These are phyloP conservation scores for Equus przewalskii DNA, from an alignment of 2,113 vertebrate genomes.

Conservation along the genomic window DNA sequence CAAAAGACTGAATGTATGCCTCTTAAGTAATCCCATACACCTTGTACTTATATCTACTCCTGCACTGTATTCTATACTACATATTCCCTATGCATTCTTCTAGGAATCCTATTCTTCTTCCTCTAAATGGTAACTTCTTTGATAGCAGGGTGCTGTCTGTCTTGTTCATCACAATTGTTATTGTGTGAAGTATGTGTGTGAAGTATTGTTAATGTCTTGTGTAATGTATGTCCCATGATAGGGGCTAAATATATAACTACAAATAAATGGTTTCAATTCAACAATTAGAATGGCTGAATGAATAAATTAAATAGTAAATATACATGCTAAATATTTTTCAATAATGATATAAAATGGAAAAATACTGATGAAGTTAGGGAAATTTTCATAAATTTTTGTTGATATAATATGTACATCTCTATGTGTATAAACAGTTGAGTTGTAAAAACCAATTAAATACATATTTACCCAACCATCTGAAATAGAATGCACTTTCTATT, in stretches of 20 bases:
- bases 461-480: background rate
- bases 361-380: background rate
- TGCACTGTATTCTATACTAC: background rate
- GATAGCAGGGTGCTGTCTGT: background rate
- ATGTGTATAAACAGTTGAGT: background rate
- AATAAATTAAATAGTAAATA: background rate
- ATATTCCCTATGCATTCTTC: background rate
- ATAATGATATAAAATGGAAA: background rate
- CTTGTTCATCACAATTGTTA: background rate
- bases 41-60: background rate
- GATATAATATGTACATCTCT: background rate
- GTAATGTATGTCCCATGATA: too few relatives aligned
- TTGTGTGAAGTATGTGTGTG: too few relatives aligned
- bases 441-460: background rate
- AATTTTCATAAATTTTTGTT: background rate
- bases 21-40: background rate
- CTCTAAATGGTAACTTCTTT: background rate
- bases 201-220: background rate
- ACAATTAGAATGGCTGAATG: background rate
- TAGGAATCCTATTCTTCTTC: background rate
- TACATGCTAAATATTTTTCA: background rate
- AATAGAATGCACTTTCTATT: background rate
- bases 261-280: background rate
- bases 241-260: background rate
- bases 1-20: background rate